Base-by-base conservation (phyloP, 2,113 vertebrate species). In the Poecilia latipinna region DNA sequence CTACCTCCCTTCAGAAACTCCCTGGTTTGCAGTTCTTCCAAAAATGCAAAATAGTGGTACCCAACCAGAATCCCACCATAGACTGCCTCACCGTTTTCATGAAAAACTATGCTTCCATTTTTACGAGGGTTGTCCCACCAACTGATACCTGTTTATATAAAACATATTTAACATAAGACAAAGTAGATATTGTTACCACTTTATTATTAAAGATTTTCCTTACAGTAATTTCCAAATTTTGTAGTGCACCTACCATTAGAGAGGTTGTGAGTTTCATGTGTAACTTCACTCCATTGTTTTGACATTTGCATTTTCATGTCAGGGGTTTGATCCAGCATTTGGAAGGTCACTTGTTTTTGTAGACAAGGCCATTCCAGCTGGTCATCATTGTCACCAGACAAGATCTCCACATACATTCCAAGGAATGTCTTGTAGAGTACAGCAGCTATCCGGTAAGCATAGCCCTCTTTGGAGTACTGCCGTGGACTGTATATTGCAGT, bases 401-500 rank as follows among this genome's bases (percentile, higher is more conserved):
- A 85, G 63, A 96, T 85, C 71, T 93, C 48, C 24, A 95, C 89
- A 80, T 80, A 94, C 6, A 95, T 62, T 13, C 32, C 93, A 32
- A 94, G 68, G 32, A 79, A 83, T 22, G 22, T 69, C 0, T 15
- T 44, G 0, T 4, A n/a, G 0, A 3, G 37, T 79, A 24, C 0
- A 29, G 37, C 1, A 0, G 60, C 12, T 4, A 96, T n/a, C 73
- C 94, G 90, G 80, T 94, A 97, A 32, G 95, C 93, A 61, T 97
- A 97, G 28, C 96, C 96, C 91, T 95, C 80, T 0, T 74, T 72
- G 54, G 96, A 96, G 81, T 96, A 96, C 86, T 94, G 96, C 33
- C 92, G 91, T 17, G 94, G 94, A 26, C 96, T 97, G 62, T 79
- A 86, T n/a, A 94, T 22, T 0, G 0, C 0, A 0, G 0, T 0